These are phyloP conservation scores for Mustela lutreola DNA, from an alignment of 2,113 vertebrate species.

Conservation along the genomic window DNA sequence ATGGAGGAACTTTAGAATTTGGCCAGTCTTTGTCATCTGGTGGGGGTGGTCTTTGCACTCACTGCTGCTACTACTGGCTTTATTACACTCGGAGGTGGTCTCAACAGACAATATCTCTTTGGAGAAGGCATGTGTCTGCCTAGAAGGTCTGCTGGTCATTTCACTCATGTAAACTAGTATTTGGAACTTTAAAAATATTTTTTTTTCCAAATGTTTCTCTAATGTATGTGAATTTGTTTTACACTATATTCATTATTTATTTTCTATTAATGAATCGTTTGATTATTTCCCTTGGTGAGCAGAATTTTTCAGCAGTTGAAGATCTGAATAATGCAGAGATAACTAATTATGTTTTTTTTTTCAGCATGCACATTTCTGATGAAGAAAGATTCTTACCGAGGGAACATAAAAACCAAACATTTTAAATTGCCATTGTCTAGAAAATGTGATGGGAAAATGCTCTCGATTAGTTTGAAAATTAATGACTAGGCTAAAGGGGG, in stretches of 20 bases:
- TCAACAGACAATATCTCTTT: background rate
- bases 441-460: conserved; percentile 39
- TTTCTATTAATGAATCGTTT: conserved; percentile 73
- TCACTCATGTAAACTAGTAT: background rate
- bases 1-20: background rate
- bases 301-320: conserved; percentile 72
- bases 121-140: background rate
- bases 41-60: rapidly evolving
- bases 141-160: background rate
- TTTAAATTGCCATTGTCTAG: conserved; percentile 64
- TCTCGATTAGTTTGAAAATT: conserved; percentile 64
- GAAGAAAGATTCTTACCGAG: conserved; percentile 52
- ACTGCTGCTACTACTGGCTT: background rate
- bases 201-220: conserved; percentile 24
- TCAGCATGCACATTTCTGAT: conserved; percentile 43
- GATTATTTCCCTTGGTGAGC: conserved; percentile 76
- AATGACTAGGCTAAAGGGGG: background rate
- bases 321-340: conserved; percentile 78
- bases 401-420: conserved; percentile 65
- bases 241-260: conserved; percentile 74
- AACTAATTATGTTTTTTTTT: conserved; percentile 67
- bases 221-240: conserved; percentile 67
- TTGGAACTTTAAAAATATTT: conserved; percentile 26
- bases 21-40: rapidly evolving
- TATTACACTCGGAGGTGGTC: rapidly evolving